phyloP scores from a whole-genome alignment of 2,113 vertebrate species.

The Anthoscopus minutus region DNA sequence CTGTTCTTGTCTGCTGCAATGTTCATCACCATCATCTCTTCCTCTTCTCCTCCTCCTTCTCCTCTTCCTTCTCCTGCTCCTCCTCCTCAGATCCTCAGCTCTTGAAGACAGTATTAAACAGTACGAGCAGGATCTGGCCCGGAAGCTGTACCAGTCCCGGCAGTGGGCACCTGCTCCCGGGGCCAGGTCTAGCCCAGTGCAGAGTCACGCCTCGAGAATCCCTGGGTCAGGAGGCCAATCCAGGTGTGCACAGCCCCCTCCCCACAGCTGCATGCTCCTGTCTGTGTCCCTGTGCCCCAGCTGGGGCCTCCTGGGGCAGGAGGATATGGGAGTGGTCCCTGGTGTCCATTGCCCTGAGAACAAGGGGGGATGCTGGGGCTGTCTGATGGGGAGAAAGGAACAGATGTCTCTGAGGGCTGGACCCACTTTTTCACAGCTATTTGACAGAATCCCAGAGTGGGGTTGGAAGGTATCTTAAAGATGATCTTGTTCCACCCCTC shows the following conservation, averaged over 20 bases:
- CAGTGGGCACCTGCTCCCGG: slow-evolving; percentile 77
- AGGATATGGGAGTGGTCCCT: background rate
- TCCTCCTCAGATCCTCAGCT: slow-evolving; percentile 76
- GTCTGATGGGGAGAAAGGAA: background rate
- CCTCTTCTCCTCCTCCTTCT: background rate
- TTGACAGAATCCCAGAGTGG: background rate
- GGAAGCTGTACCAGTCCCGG: slow-evolving; percentile 87
- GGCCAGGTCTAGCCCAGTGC: slow-evolving; percentile 45
- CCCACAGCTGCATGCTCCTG: slow-evolving; percentile 37
- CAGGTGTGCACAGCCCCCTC: slow-evolving; percentile 55
- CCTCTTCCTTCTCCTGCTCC: background rate
- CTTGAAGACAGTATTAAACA: slow-evolving; percentile 90
- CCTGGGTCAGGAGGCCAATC: slow-evolving; percentile 39
- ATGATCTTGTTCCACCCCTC: background rate
- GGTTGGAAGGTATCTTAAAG: background rate
- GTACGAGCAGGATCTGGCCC: slow-evolving; percentile 92
- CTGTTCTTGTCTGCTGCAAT: slow-evolving; percentile 4
- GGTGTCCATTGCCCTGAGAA: background rate
- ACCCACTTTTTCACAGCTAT: background rate
- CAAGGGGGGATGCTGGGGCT: background rate
- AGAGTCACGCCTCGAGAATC: slow-evolving; percentile 7
- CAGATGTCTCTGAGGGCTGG: background rate
- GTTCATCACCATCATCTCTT: slow-evolving; percentile 49
- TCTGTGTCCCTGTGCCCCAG: background rate
- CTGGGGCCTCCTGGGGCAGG: background rate